phyloP scores from a whole-genome alignment of 2,113 vertebrate genomes.

The Salminus brasiliensis region DNA sequence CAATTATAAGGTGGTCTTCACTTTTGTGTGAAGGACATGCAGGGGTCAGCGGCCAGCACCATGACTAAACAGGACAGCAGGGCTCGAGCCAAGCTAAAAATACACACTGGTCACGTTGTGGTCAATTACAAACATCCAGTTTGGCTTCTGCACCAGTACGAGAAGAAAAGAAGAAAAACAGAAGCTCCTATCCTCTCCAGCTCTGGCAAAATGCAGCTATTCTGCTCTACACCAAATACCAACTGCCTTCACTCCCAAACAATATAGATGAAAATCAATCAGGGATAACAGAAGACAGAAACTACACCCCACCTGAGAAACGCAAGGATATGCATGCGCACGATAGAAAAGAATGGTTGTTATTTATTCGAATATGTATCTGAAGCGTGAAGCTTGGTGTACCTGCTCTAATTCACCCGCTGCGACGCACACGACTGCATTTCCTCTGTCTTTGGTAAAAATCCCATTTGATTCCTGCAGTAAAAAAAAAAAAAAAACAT shows the following conservation, averaged over 20 bases:
- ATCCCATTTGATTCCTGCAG: conserved; percentile 57
- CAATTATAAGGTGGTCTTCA: conserved; percentile 77
- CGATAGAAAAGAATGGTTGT: conserved; percentile 16
- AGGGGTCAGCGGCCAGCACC: conserved; percentile 62
- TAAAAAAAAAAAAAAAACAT: conserved; percentile 32
- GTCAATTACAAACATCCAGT: conserved; percentile 19
- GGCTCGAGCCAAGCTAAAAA: conserved; percentile 46
- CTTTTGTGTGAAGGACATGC: conserved; percentile 78
- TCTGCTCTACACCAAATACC: conserved; percentile 19
- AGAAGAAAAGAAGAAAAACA: too few species aligned
- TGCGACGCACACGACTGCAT: conserved; percentile 22
- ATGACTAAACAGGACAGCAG: conserved; percentile 54
- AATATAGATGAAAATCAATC: conserved; percentile 9
- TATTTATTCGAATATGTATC: conserved; percentile 32
- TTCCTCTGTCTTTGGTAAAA: conserved; percentile 52
- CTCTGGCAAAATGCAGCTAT: neutral
- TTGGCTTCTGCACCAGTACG: neutral
- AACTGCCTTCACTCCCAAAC: conserved; percentile 7
- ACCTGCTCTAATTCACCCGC: conserved; percentile 24
- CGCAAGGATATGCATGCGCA: neutral
- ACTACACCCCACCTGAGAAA: neutral
- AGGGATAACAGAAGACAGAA: conserved; percentile 11
- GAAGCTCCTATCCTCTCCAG: neutral
- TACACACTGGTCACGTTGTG: conserved; percentile 19
- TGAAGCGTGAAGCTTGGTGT: neutral